Conservation (phyloP, 1,140 invertebrate species). For the Drosophila ficusphila region DNA sequence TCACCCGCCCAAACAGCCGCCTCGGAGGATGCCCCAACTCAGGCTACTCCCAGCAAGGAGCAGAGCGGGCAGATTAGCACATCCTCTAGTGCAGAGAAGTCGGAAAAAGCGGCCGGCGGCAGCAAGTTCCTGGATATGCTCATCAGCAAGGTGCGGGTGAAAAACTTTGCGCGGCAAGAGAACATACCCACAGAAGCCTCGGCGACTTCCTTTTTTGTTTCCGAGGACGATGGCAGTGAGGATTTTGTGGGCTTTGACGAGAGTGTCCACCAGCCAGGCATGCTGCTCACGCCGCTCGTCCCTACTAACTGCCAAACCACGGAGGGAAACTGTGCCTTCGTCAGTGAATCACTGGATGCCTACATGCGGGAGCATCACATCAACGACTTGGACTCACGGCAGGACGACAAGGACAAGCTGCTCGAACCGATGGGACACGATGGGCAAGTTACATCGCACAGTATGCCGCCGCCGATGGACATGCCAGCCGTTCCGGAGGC, state of each 20-base stretch:
- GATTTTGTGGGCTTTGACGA: slow-evolving; percentile 81
- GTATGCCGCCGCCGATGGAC: slow-evolving; percentile 67
- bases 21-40: slow-evolving; percentile 11
- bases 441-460: slow-evolving; percentile 66
- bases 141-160: slow-evolving; percentile 70
- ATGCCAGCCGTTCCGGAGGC: slow-evolving; percentile 75
- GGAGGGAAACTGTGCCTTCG: slow-evolving; percentile 61
- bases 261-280: slow-evolving; percentile 68
- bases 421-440: slow-evolving; percentile 69
- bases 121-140: slow-evolving; percentile 78
- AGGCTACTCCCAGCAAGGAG: slow-evolving; percentile 46
- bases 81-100: slow-evolving; percentile 38
- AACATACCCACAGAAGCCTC: slow-evolving; percentile 16
- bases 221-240: slow-evolving; percentile 50
- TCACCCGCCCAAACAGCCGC: background rate
- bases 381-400: background rate
- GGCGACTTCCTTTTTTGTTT: background rate
- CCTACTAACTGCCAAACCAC: slow-evolving; percentile 53
- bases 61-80: slow-evolving; percentile 13
- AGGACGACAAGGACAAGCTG: slow-evolving; percentile 49
- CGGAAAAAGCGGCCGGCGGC: slow-evolving; percentile 46
- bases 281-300: slow-evolving; percentile 78
- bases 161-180: slow-evolving; percentile 59
- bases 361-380: slow-evolving; percentile 72
- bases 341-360: slow-evolving; percentile 69